phyloP scores from a whole-genome alignment of 1,140 invertebrate genomes.

The Megathymus violae region DNA sequence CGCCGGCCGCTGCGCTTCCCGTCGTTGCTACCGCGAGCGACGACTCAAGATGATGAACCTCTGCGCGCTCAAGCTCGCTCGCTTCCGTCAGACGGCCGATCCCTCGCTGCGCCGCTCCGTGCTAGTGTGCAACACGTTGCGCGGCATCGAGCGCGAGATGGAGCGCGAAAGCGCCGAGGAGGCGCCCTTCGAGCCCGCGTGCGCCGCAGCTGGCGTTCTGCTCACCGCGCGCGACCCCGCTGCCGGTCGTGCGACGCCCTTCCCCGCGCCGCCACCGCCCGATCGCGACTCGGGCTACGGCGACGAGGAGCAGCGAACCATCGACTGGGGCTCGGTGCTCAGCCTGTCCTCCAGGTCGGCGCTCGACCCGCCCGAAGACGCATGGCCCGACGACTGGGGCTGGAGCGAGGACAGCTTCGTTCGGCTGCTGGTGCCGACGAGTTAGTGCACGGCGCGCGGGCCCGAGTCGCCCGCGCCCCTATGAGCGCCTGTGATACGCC shows the following conservation, averaged over 20 bases:
- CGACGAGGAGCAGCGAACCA: constrained; percentile 91
- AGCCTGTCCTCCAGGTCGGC: constrained; percentile 93
- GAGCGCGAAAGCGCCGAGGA: constrained; percentile 88
- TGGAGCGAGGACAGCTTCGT: constrained; percentile 82
- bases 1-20: constrained; percentile 89
- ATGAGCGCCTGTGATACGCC: constrained; percentile 73
- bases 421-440: constrained; percentile 81
- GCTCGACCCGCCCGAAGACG: constrained; percentile 91
- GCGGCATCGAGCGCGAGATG: constrained; percentile 95
- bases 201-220: constrained; percentile 74
- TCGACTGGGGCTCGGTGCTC: constrained; percentile 96
- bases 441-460: constrained; percentile 80
- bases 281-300: constrained; percentile 91
- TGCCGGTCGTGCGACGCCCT: constrained; percentile 79
- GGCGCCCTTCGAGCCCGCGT: constrained; percentile 71
- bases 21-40: constrained; percentile 92
- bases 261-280: constrained; percentile 74
- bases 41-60: constrained; percentile 95
- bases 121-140: constrained; percentile 96
- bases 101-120: constrained; percentile 96
- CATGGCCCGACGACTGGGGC: constrained; percentile 79
- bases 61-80: constrained; percentile 95
- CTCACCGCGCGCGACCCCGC: constrained; percentile 85
- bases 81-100: constrained; percentile 94
- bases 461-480: constrained; percentile 71